These are phyloP conservation scores for Cremastinae sp. DNA, from an alignment of 2,888 invertebrate species.

Conservation along the genomic window DNA sequence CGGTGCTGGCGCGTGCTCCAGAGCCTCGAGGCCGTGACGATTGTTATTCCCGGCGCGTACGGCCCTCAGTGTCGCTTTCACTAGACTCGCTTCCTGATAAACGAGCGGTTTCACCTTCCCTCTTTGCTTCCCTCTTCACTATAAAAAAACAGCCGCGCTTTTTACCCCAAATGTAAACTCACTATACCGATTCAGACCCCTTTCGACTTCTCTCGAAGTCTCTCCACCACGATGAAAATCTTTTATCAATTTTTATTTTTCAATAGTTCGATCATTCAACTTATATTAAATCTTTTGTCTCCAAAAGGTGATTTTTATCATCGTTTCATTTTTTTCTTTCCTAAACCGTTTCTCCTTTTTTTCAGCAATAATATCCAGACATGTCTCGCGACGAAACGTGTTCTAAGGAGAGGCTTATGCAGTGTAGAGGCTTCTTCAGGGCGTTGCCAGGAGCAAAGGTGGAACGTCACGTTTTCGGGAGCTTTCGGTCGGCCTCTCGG, in stretches of 20 bases:
- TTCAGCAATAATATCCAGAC: constrained; percentile 15
- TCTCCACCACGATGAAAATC: constrained; percentile 4
- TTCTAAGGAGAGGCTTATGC: constrained; percentile 17
- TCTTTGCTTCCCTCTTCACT: constrained; percentile 4
- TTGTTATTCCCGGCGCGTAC: constrained; percentile 79
- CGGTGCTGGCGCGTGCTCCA: constrained; percentile 47
- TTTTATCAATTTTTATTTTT: constrained; percentile 3
- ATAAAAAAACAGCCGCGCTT: no score
- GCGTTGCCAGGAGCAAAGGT: constrained; percentile 66
- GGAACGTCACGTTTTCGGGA: constrained; percentile 74
- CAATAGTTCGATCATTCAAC: neutral
- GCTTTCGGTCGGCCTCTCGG: constrained; percentile 69
- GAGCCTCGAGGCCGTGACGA: constrained; percentile 61
- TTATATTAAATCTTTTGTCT: no score
- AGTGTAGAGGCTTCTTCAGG: constrained; percentile 25
- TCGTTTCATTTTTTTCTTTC: neutral
- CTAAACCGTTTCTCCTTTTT: constrained; percentile 11
- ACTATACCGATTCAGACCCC: constrained; percentile 63
- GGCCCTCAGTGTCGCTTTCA: constrained; percentile 79
- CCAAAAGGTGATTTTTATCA: neutral
- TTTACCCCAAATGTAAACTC: constrained; percentile 74
- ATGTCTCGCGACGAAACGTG: constrained; percentile 47
- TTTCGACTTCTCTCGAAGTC: constrained; percentile 54
- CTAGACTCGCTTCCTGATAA: constrained; percentile 79
- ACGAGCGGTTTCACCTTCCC: constrained; percentile 77